Evolutionary conservation across 1,140 invertebrate genomes (phyloP).

Genomic region (Papilio xuthus): DNA sequence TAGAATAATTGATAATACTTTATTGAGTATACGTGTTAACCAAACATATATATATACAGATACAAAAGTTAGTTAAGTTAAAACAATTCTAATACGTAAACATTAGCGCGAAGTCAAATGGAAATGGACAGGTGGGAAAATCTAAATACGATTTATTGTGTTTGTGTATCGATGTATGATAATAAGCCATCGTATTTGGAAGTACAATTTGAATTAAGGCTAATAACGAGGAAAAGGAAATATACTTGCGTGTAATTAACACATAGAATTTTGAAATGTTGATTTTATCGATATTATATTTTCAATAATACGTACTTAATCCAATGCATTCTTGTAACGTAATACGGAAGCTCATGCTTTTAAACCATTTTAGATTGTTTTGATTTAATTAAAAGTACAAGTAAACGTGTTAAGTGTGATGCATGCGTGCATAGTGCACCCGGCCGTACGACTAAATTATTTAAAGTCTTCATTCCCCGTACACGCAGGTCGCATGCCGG

Average conservation of each 20-base stretch:
- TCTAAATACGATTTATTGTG: background rate
- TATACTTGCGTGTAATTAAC: constrained; percentile 17
- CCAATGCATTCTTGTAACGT: background rate
- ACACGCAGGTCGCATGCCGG: constrained; percentile 75
- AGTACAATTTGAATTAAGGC: background rate
- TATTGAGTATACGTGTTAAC: background rate
- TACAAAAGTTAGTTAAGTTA: background rate
- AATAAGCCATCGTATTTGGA: background rate
- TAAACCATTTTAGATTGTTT: constrained; percentile 29
- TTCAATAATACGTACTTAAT: background rate
- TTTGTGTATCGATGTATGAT: background rate
- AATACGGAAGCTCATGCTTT: background rate
- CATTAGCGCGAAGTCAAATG: background rate
- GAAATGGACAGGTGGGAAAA: background rate
- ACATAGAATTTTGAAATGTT: background rate
- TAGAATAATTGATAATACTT: background rate
- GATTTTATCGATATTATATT: background rate
- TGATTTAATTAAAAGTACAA: constrained; percentile 62
- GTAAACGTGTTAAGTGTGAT: constrained; percentile 53
- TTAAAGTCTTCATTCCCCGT: constrained; percentile 79
- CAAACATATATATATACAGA: background rate
- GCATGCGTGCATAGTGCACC: constrained; percentile 68
- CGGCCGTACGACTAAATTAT: constrained; percentile 78
- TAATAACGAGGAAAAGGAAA: constrained; percentile 13
- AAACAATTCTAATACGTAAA: background rate